These are phyloP conservation scores for Drosophila mimica DNA, from an alignment of 2,888 invertebrate species.

Conservation along the genomic window DNA sequence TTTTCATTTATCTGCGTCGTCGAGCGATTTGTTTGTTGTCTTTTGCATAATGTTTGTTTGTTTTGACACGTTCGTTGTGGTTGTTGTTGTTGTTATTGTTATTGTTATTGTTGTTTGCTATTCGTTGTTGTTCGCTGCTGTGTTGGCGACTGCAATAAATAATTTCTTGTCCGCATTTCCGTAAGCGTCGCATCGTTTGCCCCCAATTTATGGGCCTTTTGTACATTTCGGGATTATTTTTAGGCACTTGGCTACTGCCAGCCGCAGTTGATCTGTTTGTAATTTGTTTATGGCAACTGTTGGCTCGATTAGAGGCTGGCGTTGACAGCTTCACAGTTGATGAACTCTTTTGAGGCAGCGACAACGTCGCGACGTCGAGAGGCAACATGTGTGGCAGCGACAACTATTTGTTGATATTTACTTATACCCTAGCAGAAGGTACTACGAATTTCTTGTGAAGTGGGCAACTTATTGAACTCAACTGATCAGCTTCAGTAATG, in stretches of 20 bases:
- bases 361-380: conserved; percentile 15
- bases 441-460: background rate
- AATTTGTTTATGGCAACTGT: conserved; percentile 80
- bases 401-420: conserved; percentile 6
- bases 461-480: no score
- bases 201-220: conserved; percentile 34
- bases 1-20: conserved; percentile 32
- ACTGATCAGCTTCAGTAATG: background rate
- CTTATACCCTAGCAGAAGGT: background rate
- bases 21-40: conserved; percentile 52
- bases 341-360: conserved; percentile 69
- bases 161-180: conserved; percentile 51
- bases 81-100: conserved; percentile 13
- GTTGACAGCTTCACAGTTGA: conserved; percentile 73
- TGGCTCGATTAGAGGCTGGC: conserved; percentile 66
- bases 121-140: conserved; percentile 26
- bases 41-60: conserved; percentile 68
- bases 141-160: conserved; percentile 59
- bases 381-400: conserved; percentile 61
- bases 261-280: conserved; percentile 52
- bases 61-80: conserved; percentile 61
- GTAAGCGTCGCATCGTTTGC: conserved; percentile 36
- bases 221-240: conserved; percentile 46
- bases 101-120: conserved; percentile 17
- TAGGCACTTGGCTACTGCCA: conserved; percentile 36